Percentiles rank a stretch among this genome's conserved stretches.
Conservation (phyloP, 2,113 vertebrate genomes). For the Gasterosteus aculeatus region DNA sequence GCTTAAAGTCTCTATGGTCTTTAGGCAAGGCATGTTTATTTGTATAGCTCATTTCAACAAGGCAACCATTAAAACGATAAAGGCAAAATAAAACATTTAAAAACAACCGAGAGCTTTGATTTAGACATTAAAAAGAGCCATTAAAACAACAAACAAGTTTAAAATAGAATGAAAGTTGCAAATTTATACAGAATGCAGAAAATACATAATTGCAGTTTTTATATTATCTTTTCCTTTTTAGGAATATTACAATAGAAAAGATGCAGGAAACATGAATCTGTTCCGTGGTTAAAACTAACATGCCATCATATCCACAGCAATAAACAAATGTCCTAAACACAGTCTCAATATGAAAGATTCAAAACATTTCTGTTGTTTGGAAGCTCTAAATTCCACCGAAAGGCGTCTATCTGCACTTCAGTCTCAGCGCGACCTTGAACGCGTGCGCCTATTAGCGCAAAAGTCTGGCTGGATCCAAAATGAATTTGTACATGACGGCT, state of each 20-base stretch:
- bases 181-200: neutral
- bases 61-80: too few relatives aligned
- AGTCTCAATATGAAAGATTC: neutral
- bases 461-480: constrained; percentile 68
- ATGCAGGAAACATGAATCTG: neutral
- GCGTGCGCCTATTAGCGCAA: constrained; percentile 59
- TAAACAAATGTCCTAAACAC: constrained; percentile 10
- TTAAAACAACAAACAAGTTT: too few relatives aligned
- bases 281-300: neutral
- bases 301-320: neutral
- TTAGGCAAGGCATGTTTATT: neutral
- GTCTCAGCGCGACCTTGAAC: constrained; percentile 65
- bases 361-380: constrained; percentile 27
- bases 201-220: neutral
- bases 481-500: constrained; percentile 77
- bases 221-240: neutral
- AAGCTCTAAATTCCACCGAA: constrained; percentile 18
- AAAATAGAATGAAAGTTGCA: too few relatives aligned
- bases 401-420: constrained; percentile 41
- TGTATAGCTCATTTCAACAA: too few relatives aligned
- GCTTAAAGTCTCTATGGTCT: neutral
- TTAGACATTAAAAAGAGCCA: too few relatives aligned
- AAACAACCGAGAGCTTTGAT: too few relatives aligned
- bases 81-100: too few relatives aligned
- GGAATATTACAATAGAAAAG: neutral